phyloP scores from a whole-genome alignment of 2,113 vertebrate genomes.

The Callipepla californica region DNA sequence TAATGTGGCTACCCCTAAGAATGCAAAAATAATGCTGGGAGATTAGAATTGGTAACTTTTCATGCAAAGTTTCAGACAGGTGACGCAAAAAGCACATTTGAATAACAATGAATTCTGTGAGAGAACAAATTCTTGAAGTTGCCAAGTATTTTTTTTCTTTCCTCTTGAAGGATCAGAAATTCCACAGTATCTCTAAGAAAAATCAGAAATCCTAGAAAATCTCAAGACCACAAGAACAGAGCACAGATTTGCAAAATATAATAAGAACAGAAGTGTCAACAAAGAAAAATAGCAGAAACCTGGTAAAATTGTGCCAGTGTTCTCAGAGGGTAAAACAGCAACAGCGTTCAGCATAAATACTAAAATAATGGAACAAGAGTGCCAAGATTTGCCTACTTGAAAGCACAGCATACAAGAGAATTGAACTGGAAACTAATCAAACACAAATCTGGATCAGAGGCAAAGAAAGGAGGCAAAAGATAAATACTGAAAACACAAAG shows the following conservation, averaged over 20 bases:
- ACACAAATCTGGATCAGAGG: not conserved
- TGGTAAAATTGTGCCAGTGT: not conserved
- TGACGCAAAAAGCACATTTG: not conserved
- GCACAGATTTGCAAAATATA: not conserved
- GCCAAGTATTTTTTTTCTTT: not conserved
- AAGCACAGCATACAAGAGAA: not conserved
- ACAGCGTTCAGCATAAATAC: not conserved
- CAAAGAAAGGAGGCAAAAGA: not conserved
- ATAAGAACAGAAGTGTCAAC: not conserved
- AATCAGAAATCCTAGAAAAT: not conserved
- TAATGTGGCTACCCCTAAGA: not conserved
- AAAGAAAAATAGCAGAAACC: not conserved
- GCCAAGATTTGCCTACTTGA: not conserved
- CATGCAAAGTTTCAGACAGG: not conserved
- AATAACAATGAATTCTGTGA: not conserved
- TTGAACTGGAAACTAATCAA: not conserved
- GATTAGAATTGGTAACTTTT: not conserved
- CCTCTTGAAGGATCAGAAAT: not conserved
- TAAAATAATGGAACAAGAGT: fast-evolving
- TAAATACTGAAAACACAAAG: not conserved
- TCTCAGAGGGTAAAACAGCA: not conserved
- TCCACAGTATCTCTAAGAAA: not conserved
- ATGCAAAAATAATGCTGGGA: not conserved
- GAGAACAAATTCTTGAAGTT: not conserved
- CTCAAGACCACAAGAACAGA: not conserved